Conservation (phyloP, 2,113 vertebrate species). For the Okapia johnstoni region DNA sequence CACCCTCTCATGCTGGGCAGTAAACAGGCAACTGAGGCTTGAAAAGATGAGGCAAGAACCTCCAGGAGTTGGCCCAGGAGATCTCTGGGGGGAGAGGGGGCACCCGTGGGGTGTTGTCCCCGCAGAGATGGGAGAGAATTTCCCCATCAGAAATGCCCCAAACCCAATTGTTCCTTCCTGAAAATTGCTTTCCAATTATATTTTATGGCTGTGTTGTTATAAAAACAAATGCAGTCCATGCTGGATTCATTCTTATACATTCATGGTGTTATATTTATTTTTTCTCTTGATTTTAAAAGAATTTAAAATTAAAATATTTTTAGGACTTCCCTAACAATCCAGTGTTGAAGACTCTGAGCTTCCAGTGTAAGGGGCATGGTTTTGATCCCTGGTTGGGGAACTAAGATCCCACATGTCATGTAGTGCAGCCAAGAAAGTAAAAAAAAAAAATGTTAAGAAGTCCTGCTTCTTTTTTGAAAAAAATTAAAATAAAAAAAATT, state of each 20-base stretch:
- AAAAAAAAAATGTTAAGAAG: not conserved
- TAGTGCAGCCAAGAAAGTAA: not conserved
- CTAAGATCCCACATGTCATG: not conserved
- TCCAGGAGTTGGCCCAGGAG: not conserved
- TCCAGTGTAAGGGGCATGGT: not conserved
- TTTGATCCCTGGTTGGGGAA: not conserved
- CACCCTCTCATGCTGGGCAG: not conserved
- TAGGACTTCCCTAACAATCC: not conserved
- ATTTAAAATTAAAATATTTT: not conserved
- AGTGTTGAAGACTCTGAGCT: not conserved
- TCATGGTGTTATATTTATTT: not conserved
- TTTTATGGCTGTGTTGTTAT: not conserved
- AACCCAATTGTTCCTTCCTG: not conserved
- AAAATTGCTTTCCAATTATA: not conserved
- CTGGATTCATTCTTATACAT: not conserved
- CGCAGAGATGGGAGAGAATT: not conserved
- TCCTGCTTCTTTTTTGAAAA: not conserved
- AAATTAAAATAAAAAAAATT: not conserved
- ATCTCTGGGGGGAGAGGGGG: not conserved
- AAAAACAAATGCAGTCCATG: not conserved
- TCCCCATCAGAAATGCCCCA: not conserved
- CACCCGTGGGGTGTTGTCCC: fast-evolving
- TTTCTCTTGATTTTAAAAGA: not conserved
- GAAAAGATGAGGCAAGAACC: not conserved
- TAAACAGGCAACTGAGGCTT: fast-evolving